Conservation (phyloP, 2,888 invertebrate genomes). For the Labia minor region DNA sequence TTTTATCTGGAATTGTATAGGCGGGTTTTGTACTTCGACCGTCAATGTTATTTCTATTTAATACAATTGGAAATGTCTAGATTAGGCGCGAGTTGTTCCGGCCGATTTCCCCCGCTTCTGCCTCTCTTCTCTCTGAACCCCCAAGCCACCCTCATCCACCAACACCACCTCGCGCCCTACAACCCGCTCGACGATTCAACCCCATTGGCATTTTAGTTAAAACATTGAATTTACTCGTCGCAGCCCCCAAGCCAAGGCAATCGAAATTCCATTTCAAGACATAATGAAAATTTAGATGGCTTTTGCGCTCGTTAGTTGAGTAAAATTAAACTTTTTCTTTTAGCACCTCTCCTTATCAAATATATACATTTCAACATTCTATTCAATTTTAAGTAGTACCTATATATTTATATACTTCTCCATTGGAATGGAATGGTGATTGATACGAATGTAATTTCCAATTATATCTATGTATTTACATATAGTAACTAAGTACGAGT, state of each 20-base stretch:
- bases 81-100: slow-evolving; percentile 1
- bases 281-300: slow-evolving; percentile 7
- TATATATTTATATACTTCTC: too few species aligned
- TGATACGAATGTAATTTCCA: too few species aligned
- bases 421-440: too few species aligned
- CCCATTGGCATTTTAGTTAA: slow-evolving; percentile 3
- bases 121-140: too few species aligned
- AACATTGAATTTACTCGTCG: neutral
- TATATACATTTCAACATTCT: too few species aligned
- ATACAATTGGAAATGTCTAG: slow-evolving; percentile 13
- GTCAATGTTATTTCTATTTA: slow-evolving; percentile 13
- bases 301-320: neutral
- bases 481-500: too few species aligned
- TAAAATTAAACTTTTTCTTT: neutral
- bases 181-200: neutral
- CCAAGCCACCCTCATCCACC: neutral
- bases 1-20: neutral
- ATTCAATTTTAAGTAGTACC: too few species aligned
- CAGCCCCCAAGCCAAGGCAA: neutral
- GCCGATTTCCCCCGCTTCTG: neutral
- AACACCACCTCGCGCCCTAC: neutral
- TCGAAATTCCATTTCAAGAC: slow-evolving; percentile 13
- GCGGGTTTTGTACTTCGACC: neutral
- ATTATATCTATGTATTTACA: too few species aligned
- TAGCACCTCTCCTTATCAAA: neutral